Evolutionary conservation across 1,140 invertebrate species (phyloP).

Genomic region (Hyles euphorbiae): DNA sequence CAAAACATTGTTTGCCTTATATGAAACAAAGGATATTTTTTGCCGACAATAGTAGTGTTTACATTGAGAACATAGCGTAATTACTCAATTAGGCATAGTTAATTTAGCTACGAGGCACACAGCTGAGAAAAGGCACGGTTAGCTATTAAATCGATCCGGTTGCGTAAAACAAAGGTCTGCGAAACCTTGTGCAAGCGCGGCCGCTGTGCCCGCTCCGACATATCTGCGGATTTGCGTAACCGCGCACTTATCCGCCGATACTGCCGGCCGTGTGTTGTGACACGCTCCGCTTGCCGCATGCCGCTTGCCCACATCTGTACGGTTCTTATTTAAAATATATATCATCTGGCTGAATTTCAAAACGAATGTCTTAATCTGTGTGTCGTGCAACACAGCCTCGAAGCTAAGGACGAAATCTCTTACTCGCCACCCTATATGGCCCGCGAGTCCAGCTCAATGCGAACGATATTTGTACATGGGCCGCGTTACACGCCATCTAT

Average conservation of each 20-base stretch:
- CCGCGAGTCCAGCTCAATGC: too few species aligned
- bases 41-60: too few species aligned
- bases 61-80: slow-evolving; percentile 4
- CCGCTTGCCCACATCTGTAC: slow-evolving; percentile 13
- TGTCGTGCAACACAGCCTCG: too few species aligned
- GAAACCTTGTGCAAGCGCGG: slow-evolving; percentile 73
- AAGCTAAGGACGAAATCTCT: too few species aligned
- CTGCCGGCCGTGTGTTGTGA: slow-evolving; percentile 61
- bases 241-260: slow-evolving; percentile 71
- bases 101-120: slow-evolving; percentile 43
- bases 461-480: slow-evolving; percentile 13
- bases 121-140: slow-evolving; percentile 64
- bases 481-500: slow-evolving; percentile 14
- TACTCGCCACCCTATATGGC: too few species aligned
- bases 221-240: slow-evolving; percentile 75
- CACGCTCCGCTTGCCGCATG: slow-evolving; percentile 52
- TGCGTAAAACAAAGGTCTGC: slow-evolving; percentile 75
- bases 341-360: slow-evolving; percentile 5
- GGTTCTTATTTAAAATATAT: neutral
- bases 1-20: too few species aligned
- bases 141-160: slow-evolving; percentile 70
- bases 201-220: slow-evolving; percentile 44
- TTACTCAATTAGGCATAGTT: slow-evolving; percentile 38
- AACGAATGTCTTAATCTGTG: slow-evolving; percentile 7
- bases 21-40: too few species aligned